A percentile compares a stretch with the other conserved stretches of the same genome.
Conservation (phyloP, 2,113 vertebrate species). For the Odontesthes bonariensis region DNA sequence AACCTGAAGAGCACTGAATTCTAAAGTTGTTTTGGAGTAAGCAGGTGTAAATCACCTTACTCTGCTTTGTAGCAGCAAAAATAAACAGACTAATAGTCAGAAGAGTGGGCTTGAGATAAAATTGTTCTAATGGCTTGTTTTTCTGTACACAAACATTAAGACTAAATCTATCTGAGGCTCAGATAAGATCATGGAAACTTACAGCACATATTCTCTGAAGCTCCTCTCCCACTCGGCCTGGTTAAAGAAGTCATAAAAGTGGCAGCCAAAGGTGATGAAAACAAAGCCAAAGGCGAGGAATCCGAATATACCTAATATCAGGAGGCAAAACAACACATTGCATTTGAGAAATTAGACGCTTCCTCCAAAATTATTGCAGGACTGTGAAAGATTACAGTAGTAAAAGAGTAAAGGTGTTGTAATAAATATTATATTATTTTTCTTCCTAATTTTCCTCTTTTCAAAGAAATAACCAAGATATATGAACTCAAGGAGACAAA, state of each 20-base stretch:
- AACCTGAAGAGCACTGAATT: background rate
- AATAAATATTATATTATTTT: background rate
- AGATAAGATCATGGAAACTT: conserved; percentile 60
- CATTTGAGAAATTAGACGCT: background rate
- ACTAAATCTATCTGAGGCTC: no score
- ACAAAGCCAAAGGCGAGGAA: conserved; percentile 97
- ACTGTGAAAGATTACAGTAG: background rate
- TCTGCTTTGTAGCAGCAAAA: background rate
- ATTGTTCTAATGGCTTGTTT: no score
- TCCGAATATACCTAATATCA: conserved; percentile 91
- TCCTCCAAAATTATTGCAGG: background rate
- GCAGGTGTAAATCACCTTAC: conserved; percentile 47
- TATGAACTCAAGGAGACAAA: background rate
- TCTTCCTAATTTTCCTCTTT: background rate
- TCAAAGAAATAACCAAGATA: background rate
- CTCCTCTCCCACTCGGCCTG: conserved; percentile 98
- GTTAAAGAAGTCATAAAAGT: conserved; percentile 99
- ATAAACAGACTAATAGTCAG: no score
- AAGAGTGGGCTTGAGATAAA: no score
- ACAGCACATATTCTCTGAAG: conserved; percentile 98
- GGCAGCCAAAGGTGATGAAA: conserved; percentile 97
- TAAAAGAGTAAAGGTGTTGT: background rate
- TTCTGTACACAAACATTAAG: no score
- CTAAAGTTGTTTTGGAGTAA: background rate
- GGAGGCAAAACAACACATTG: conserved; percentile 10